A percentile compares a stretch with the other conserved stretches of the same genome.
phyloP scores from a whole-genome alignment of 1,140 invertebrate species.

The Megathymus violae region DNA sequence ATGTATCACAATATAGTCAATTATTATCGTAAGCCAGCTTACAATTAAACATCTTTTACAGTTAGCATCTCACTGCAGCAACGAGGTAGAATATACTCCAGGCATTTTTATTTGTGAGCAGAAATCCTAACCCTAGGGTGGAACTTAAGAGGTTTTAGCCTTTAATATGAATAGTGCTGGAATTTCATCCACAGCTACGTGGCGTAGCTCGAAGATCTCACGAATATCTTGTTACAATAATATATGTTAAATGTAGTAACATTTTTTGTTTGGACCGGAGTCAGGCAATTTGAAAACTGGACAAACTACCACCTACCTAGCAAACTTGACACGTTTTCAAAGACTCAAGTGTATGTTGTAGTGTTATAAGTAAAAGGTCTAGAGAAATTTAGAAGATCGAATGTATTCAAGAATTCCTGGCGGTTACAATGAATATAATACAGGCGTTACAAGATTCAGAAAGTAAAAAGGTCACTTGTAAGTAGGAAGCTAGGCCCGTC shows the following conservation, averaged over 20 bases:
- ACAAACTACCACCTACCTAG: no score
- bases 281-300: constrained; percentile 6
- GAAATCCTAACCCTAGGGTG: not conserved
- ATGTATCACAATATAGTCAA: no score
- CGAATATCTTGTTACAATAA: constrained; percentile 3
- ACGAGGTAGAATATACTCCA: not conserved
- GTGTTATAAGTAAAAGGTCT: no score
- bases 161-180: not conserved
- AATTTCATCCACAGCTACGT: not conserved
- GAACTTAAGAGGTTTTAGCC: not conserved
- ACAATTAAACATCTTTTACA: no score
- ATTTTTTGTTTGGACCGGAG: constrained; percentile 5
- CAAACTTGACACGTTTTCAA: constrained; percentile 13
- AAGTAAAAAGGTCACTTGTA: no score
- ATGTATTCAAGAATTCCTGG: no score
- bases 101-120: not conserved
- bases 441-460: no score
- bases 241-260: not conserved
- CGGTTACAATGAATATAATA: no score
- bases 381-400: no score
- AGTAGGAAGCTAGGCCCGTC: no score
- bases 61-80: no score
- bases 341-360: constrained; percentile 3
- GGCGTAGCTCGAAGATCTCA: not conserved
- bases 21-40: no score